Conservation (phyloP, 2,797 vertebrate genomes). For the Semaprochilodus insignis region DNA sequence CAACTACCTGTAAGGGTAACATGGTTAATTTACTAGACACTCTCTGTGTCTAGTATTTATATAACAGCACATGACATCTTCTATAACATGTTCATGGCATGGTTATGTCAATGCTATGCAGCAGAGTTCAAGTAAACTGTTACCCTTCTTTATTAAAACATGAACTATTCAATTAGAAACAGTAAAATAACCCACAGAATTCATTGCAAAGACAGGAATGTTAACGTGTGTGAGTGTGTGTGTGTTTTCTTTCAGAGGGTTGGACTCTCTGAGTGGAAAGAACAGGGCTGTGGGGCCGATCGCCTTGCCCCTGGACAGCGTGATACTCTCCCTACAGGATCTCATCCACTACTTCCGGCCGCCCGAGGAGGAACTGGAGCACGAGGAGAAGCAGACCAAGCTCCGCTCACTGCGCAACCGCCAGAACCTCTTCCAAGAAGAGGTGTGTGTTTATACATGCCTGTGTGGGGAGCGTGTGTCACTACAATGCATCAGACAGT, state of each 20-base stretch:
- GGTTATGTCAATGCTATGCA: too few species aligned
- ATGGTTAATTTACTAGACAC: too few species aligned
- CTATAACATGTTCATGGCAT: too few species aligned
- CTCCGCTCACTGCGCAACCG: conserved; percentile 90
- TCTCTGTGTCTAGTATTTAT: too few species aligned
- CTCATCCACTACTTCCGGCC: conserved; percentile 92
- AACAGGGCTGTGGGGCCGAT: conserved; percentile 78
- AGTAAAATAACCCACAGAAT: too few species aligned
- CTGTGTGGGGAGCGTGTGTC: background rate
- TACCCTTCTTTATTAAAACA: too few species aligned
- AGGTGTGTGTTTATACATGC: conserved; percentile 71
- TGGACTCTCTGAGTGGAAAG: conserved; percentile 88
- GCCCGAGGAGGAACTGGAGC: conserved; percentile 89
- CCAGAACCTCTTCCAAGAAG: conserved; percentile 95
- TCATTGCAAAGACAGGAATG: background rate
- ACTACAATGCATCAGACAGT: background rate
- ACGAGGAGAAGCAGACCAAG: conserved; percentile 93
- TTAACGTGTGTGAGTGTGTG: conserved; percentile 1
- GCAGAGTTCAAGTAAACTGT: too few species aligned
- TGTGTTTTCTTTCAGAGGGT: conserved; percentile 73
- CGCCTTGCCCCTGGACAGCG: conserved; percentile 85
- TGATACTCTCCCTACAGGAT: conserved; percentile 91
- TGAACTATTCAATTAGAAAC: too few species aligned
- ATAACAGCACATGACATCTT: too few species aligned
- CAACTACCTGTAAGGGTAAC: too few species aligned